Base-by-base conservation (phyloP, 1,140 invertebrate genomes). In the Aphis gossypii region DNA sequence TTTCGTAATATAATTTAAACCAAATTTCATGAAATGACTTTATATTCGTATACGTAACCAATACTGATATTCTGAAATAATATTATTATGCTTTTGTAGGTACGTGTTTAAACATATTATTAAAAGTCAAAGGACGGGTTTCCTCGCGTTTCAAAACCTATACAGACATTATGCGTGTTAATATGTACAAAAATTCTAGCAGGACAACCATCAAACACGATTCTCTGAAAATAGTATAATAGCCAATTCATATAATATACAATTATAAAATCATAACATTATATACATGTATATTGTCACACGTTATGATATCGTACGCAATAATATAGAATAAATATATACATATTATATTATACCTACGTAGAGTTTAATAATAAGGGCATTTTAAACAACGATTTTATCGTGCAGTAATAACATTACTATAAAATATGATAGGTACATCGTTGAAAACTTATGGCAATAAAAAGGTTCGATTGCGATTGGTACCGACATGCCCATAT, bases 381-480 rank as follows among this genome's bases (percentile, higher is more conserved):
- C 38, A 2, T 38, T 41, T 23, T 20, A n/a, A 35, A 20, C 60
- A 76, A n/a, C 60, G 30, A n/a, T 76, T 76, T n/a, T n/a, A n/a
- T 76, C 14, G 60, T n/a, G 30, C n/a, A 68, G 30, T 2, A 68
- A 68, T 68, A 35, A 51, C 14, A 51, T 51, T 4, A 41, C 38
- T 41, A 60, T 35, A n/a, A n/a, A 76, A n/a, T n/a, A 76, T 76
- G 30, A n/a, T n/a, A 76, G 30, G 6, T n/a, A 76, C 60, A 14
- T 41, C 21, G 35, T 89, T 38, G 35, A 44, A 91, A 91, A 91
- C 44, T 92, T 92, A 51, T 18, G 21, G 21, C 76, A 51, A 92
- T 92, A 84, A 92, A 92, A 92, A 30, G 3, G 68, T 83, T 83
- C 44, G 44, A 54, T 92, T 51, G 91, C 46, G 91, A 92, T 76